These are phyloP conservation scores for Tethya wilhelma DNA, from an alignment of 37 sponge, comb jelly and placozoan species.

Conservation along the genomic window DNA sequence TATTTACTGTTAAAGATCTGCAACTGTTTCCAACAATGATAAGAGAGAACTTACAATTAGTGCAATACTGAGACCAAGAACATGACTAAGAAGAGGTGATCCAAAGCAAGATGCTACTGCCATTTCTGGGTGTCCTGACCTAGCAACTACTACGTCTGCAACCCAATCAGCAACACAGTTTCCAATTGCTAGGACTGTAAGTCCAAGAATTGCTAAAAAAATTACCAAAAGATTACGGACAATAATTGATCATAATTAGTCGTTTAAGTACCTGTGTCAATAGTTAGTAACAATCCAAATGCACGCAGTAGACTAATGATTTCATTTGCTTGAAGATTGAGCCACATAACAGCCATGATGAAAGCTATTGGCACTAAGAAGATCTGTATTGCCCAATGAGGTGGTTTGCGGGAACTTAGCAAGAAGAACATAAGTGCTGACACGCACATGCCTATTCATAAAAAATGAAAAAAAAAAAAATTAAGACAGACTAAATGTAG, in stretches of 20 bases:
- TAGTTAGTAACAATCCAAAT: conserved; percentile 71
- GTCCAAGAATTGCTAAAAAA: conserved; percentile 82
- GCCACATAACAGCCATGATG: conserved; percentile 79
- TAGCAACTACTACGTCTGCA: conserved; percentile 89
- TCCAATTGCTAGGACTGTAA: conserved; percentile 90
- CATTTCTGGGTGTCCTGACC: conserved; percentile 86
- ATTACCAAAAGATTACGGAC: neutral
- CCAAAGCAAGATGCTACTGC: conserved; percentile 94
- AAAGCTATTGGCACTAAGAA: conserved; percentile 70
- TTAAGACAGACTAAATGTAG: neutral
- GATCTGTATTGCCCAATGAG: conserved; percentile 66
- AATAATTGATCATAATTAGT: neutral
- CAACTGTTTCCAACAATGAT: too few relatives aligned
- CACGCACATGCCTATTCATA: too few relatives aligned
- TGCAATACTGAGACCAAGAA: conserved; percentile 87
- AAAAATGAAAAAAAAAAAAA: too few relatives aligned
- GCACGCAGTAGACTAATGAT: conserved; percentile 74
- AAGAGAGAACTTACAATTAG: conserved; percentile 76
- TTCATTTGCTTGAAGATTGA: conserved; percentile 87
- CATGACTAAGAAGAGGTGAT: conserved; percentile 88
- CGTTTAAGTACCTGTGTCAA: conserved; percentile 69
- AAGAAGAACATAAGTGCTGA: conserved; percentile 23
- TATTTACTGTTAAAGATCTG: too few relatives aligned
- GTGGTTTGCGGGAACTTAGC: conserved; percentile 30
- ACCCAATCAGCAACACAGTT: conserved; percentile 94